A percentile compares a stretch with the other conserved stretches of the same genome.
These are phyloP conservation scores for Griposia aprilina DNA, from an alignment of 2,888 invertebrate genomes.

Conservation along the genomic window DNA sequence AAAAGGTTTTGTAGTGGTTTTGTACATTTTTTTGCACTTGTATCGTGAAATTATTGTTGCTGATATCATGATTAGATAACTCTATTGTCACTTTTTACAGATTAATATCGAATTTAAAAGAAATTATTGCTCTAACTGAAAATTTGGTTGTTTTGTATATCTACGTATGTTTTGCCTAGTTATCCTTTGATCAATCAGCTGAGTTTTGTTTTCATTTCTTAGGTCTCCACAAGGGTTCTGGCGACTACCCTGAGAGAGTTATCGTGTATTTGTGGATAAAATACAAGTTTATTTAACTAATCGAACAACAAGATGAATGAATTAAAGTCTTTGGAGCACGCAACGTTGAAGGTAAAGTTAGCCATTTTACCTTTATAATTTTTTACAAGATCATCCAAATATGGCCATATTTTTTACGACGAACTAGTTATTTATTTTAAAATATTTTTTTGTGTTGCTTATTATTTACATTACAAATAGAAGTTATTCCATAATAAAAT, in stretches of 20 bases:
- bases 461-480: not conserved
- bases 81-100: not conserved
- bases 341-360: slow-evolving; percentile 95
- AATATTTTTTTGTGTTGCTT: not conserved
- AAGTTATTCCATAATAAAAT: not conserved
- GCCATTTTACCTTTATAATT: slow-evolving; percentile 58
- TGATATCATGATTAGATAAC: slow-evolving; percentile 21
- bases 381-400: slow-evolving; percentile 12
- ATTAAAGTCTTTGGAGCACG: slow-evolving; percentile 98
- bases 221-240: slow-evolving; percentile 59
- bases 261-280: slow-evolving; percentile 42
- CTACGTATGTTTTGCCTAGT: slow-evolving; percentile 54
- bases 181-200: slow-evolving; percentile 81
- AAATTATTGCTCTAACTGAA: slow-evolving; percentile 10
- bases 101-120: slow-evolving; percentile 4
- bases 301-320: slow-evolving; percentile 93
- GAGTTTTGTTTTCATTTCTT: slow-evolving; percentile 87
- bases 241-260: slow-evolving; percentile 29
- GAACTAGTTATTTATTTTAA: not conserved
- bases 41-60: slow-evolving; percentile 32
- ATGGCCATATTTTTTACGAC: slow-evolving; percentile 18
- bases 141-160: slow-evolving; percentile 60
- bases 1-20: slow-evolving; percentile 50
- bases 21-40: slow-evolving; percentile 13
- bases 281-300: slow-evolving; percentile 46